A percentile compares a stretch with the other conserved stretches of the same genome.
These are phyloP conservation scores for Sebastes nivosus DNA, from an alignment of 2,797 vertebrate species.

Conservation along the genomic window DNA sequence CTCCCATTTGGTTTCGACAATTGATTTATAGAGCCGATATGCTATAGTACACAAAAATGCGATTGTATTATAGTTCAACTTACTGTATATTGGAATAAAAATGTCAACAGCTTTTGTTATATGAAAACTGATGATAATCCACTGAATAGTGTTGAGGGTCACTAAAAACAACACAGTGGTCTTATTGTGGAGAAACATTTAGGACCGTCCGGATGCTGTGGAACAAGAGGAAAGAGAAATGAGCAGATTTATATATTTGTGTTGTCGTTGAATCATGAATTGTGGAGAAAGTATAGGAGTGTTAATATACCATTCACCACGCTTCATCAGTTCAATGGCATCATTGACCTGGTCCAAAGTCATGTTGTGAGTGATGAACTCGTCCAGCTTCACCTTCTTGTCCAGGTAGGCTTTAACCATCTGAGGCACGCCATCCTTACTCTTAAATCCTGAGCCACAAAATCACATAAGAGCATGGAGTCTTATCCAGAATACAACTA, in stretches of 20 bases:
- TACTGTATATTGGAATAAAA: too few species aligned
- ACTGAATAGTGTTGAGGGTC: too few species aligned
- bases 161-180: too few species aligned
- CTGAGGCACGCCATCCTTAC: slow-evolving; percentile 82
- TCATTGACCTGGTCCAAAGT: slow-evolving; percentile 85
- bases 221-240: slow-evolving; percentile 33
- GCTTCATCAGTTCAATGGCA: slow-evolving; percentile 87
- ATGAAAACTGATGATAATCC: background rate
- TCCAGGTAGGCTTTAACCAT: slow-evolving; percentile 87
- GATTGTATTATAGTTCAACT: too few species aligned
- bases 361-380: slow-evolving; percentile 89
- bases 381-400: slow-evolving; percentile 88
- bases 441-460: slow-evolving; percentile 81
- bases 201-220: slow-evolving; percentile 58
- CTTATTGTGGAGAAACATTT: too few species aligned
- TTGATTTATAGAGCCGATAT: too few species aligned
- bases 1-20: too few species aligned
- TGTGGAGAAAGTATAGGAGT: background rate
- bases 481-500: background rate
- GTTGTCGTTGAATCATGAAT: background rate
- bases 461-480: background rate
- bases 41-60: too few species aligned
- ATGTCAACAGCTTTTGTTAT: background rate
- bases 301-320: slow-evolving; percentile 82
- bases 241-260: background rate